A percentile compares a stretch with the other conserved stretches of the same genome.
Evolutionary conservation across 2,797 vertebrate species (phyloP).

Genomic region (Smutsia temminckii): DNA sequence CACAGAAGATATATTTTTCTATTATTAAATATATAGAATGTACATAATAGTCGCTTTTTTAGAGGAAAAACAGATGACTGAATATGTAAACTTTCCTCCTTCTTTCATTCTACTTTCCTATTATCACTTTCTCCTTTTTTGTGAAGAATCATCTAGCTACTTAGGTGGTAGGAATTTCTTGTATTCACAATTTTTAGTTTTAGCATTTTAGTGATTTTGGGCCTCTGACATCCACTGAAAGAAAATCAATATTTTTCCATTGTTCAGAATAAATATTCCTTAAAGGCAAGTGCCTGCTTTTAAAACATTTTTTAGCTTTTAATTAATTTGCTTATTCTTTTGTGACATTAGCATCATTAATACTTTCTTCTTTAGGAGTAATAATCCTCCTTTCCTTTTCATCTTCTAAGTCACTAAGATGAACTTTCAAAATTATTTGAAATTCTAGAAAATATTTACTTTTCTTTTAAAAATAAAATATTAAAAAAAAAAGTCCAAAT

Average conservation of each 20-base stretch:
- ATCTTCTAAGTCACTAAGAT: background rate
- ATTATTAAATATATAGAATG: conserved; percentile 42
- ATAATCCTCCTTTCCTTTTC: background rate
- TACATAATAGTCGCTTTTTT: conserved; percentile 9
- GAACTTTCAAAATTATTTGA: background rate
- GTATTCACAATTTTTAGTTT: background rate
- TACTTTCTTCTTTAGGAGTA: background rate
- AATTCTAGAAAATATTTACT: background rate
- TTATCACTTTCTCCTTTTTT: background rate
- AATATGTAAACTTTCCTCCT: background rate
- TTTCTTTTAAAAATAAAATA: background rate
- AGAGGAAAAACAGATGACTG: background rate
- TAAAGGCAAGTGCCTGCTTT: background rate
- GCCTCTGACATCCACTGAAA: background rate
- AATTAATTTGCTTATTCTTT: background rate
- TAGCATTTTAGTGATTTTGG: background rate
- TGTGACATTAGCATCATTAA: background rate
- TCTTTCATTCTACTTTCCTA: background rate
- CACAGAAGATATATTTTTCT: background rate
- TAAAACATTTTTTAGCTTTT: background rate
- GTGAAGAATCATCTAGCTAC: background rate
- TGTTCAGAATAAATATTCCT: background rate
- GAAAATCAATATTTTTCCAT: background rate
- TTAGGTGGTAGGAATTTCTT: background rate
- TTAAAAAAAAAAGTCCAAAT: background rate